Evolutionary conservation across 2,113 vertebrate genomes (phyloP).

Genomic region (Anoura caudifer): DNA sequence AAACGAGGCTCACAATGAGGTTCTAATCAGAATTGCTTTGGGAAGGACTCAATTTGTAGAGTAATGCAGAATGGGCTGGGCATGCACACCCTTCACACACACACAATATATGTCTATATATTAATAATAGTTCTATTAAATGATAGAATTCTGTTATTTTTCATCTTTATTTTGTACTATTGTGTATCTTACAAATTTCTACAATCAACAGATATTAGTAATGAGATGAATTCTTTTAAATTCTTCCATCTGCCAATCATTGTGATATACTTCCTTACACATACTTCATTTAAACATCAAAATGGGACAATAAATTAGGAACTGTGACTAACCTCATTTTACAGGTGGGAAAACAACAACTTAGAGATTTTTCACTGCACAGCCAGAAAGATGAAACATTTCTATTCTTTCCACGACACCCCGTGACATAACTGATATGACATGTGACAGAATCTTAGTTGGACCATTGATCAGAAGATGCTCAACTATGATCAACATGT

Average conservation of each 20-base stretch:
- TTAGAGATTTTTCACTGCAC: neutral
- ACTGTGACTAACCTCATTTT: neutral
- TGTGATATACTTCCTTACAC: neutral
- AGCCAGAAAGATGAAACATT: neutral
- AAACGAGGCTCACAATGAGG: neutral
- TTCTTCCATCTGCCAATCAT: neutral
- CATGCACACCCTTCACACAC: neutral
- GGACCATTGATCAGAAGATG: neutral
- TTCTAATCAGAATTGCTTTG: neutral
- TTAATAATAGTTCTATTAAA: neutral
- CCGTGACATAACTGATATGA: neutral
- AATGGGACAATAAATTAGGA: neutral
- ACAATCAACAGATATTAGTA: neutral
- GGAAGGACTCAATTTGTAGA: neutral
- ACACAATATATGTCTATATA: neutral
- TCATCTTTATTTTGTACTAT: neutral
- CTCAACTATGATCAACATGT: neutral
- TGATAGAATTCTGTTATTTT: neutral
- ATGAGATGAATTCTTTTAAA: constrained; percentile 7
- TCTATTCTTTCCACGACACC: neutral
- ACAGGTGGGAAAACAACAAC: constrained; percentile 5
- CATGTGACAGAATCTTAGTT: neutral
- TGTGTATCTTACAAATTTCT: neutral
- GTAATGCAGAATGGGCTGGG: neutral
- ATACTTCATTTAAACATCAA: constrained; percentile 15